A percentile compares a stretch with the other conserved stretches of the same genome.
Evolutionary conservation across 2,113 vertebrate species (phyloP).

Genomic region (Aptenodytes patagonicus): DNA sequence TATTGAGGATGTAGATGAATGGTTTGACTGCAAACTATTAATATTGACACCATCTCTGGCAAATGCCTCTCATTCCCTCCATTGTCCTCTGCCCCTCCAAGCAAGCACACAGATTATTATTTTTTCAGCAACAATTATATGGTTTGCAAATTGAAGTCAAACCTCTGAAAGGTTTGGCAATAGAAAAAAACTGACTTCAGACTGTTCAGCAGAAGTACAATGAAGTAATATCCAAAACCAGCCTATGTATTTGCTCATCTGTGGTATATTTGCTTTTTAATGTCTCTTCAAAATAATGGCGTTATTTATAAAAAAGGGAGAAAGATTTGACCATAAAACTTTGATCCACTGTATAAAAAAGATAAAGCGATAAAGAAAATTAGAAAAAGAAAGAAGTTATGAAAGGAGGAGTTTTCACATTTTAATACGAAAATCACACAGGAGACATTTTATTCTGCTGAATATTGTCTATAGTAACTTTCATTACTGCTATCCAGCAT

Average conservation of each 20-base stretch:
- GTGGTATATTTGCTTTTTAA: background rate
- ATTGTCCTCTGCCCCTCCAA: background rate
- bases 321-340: background rate
- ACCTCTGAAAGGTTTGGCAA: background rate
- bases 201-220: background rate
- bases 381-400: background rate
- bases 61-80: background rate
- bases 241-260: background rate
- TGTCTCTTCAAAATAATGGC: background rate
- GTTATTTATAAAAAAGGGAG: background rate
- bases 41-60: background rate
- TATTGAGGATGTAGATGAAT: background rate
- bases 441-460: background rate
- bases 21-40: background rate
- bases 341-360: background rate
- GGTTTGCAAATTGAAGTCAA: background rate
- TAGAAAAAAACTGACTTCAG: background rate
- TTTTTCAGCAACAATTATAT: background rate
- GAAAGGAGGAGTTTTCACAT: background rate
- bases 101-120: background rate
- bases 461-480: background rate
- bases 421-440: background rate
- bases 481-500: background rate
- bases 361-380: background rate
- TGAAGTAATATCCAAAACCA: background rate